Base-by-base conservation (phyloP, 2,888 invertebrate species). In the Pristionchus arcanus region DNA sequence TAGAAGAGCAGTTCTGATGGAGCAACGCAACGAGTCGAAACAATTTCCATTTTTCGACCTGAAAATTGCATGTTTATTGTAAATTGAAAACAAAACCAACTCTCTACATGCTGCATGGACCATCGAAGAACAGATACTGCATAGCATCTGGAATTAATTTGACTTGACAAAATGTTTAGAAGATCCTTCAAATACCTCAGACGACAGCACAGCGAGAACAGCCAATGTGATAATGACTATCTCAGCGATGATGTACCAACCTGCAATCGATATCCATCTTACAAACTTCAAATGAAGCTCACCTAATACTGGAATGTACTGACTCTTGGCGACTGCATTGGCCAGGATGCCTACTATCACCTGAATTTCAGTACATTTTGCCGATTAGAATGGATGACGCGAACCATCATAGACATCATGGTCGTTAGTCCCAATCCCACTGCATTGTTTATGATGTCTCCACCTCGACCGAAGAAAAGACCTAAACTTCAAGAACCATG, bases 371-470 rank as follows among this genome's bases (percentile, higher is more conserved):
- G 3, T 9, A 42, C 2, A 9, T 77, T 7, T 5, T 3, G 25
- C 25, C 37, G 25, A 42, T 15, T 21, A 74, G 37, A 34, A 2
- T n/a, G n/a, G 25, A 13, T 4, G 31, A n/a, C 28, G 28, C 74
- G 2, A 25, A 77, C 86, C 86, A 86, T 86, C 86, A 86, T 86
- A 2, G 86, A 86, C 86, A 86, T 86, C 86, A 86, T 86, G 15
- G 86, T 86, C 13, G 86, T 63, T 13, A 86, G 37, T 37, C 86
- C 86, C 15, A 63, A 59, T 13, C 86, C 86, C 13, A 85, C 59
- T 16, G 84, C 84, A 59, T 85, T 85, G 55, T 85, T 85, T 16
- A 86, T 53, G 19, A 63, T 16, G 49, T 86, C 66, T 5, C 28
- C n/a, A 11, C 28, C 66, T 1, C 42, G n/a, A n/a, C 86, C 86